phyloP scores from a whole-genome alignment of 2,797 vertebrate species.

The Poecile montanus region DNA sequence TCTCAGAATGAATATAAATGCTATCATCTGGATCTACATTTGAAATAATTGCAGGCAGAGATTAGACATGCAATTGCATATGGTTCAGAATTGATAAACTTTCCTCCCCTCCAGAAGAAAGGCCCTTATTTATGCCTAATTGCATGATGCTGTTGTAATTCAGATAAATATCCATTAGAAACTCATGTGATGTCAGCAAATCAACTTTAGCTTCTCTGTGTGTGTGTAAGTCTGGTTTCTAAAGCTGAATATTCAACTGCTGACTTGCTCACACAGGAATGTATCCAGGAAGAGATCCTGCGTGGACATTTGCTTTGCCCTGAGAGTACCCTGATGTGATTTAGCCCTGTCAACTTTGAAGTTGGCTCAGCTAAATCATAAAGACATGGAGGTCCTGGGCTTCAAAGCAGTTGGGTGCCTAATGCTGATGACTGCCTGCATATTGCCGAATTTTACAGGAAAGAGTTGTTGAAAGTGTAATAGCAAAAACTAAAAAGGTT shows the following conservation, averaged over 20 bases:
- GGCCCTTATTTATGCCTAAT: conserved; percentile 43
- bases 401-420: not conserved
- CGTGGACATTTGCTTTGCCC: not conserved
- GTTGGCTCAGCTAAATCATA: not conserved
- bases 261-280: not conserved
- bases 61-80: conserved; percentile 59
- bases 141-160: conserved; percentile 20
- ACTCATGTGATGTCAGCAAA: not conserved
- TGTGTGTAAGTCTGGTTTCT: not conserved
- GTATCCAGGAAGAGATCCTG: not conserved
- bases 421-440: not conserved
- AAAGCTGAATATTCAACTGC: not conserved
- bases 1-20: conserved; percentile 61
- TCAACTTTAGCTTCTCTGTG: not conserved
- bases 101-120: conserved; percentile 44
- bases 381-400: not conserved
- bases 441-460: not conserved
- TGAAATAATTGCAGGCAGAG: conserved; percentile 61
- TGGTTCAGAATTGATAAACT: conserved; percentile 46
- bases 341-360: not conserved
- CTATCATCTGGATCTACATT: conserved; percentile 53
- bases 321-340: not conserved
- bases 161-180: not conserved
- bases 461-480: not conserved
- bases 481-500: not conserved